Conservation (phyloP, 2,113 vertebrate species). For the Vanacampus margaritifer region DNA sequence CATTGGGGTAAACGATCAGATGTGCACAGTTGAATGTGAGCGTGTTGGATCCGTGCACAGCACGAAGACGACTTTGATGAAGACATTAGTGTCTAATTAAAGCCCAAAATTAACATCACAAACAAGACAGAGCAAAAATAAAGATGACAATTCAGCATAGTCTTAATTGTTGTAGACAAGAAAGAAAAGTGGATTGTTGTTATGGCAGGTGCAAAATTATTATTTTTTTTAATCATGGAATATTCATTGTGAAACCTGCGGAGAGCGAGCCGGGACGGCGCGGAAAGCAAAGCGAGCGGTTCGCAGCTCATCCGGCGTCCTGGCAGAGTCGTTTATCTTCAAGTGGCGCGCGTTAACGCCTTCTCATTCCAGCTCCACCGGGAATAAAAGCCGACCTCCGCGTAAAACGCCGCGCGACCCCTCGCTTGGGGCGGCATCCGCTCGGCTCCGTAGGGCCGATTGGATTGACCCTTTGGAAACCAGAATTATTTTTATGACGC, state of each 20-base stretch:
- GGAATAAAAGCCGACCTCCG: background rate
- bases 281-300: slow-evolving; percentile 16
- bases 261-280: slow-evolving; percentile 7
- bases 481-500: too few species aligned
- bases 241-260: slow-evolving; percentile 21
- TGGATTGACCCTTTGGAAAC: too few species aligned
- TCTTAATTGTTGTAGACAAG: background rate
- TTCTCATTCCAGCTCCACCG: background rate
- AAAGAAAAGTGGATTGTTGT: slow-evolving; percentile 12
- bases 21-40: background rate
- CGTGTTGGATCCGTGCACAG: background rate
- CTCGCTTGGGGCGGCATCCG: too few species aligned
- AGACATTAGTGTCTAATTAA: background rate
- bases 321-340: slow-evolving; percentile 28
- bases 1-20: background rate
- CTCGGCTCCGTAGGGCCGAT: too few species aligned
- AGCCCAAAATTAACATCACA: background rate
- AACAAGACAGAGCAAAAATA: background rate
- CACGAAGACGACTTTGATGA: background rate
- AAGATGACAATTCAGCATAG: background rate
- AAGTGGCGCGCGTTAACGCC: slow-evolving; percentile 37
- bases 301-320: slow-evolving; percentile 28
- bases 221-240: too few species aligned
- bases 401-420: too few species aligned
- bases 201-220: background rate